Percentiles rank a stretch among this genome's conserved stretches.
phyloP scores from a whole-genome alignment of 2,888 invertebrate genomes.

The Ochropacha duplaris region DNA sequence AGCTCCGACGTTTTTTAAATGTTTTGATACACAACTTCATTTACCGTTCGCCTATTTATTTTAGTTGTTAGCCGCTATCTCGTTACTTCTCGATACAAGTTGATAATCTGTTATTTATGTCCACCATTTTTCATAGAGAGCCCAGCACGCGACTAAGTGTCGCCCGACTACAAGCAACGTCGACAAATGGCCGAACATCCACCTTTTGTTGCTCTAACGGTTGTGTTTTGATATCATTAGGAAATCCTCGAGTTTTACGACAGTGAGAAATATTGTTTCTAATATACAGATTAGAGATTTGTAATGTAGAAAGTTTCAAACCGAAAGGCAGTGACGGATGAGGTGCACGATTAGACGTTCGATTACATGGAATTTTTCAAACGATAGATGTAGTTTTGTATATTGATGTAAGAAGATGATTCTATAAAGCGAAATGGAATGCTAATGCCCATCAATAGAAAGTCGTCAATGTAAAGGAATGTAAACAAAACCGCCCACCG shows the following conservation, averaged over 20 bases:
- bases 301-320: constrained; percentile 64
- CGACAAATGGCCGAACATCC: constrained; percentile 65
- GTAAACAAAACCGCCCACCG: constrained; percentile 61
- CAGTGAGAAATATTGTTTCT: constrained; percentile 70
- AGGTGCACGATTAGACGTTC: constrained; percentile 42
- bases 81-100: constrained; percentile 70
- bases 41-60: constrained; percentile 76
- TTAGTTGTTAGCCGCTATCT: constrained; percentile 69
- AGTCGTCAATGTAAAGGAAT: constrained; percentile 44
- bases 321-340: constrained; percentile 55
- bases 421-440: constrained; percentile 15
- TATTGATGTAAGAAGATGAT: constrained; percentile 1
- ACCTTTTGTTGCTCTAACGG: constrained; percentile 77
- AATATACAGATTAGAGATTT: constrained; percentile 67
- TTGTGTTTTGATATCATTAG: constrained; percentile 78
- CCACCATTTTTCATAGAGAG: constrained; percentile 65
- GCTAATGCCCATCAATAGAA: constrained; percentile 26
- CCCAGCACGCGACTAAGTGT: constrained; percentile 68
- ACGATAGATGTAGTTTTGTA: constrained; percentile 27
- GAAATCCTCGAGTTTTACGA: constrained; percentile 65
- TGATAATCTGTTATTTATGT: constrained; percentile 81
- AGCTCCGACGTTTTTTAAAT: constrained; percentile 10
- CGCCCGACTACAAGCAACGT: constrained; percentile 45
- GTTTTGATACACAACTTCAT: constrained; percentile 58
- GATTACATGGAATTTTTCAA: constrained; percentile 42